Percentiles rank a stretch among this genome's conserved stretches.
These are phyloP conservation scores for Cryptosula pallasiana DNA, from an alignment of 2,888 invertebrate species.

Conservation along the genomic window DNA sequence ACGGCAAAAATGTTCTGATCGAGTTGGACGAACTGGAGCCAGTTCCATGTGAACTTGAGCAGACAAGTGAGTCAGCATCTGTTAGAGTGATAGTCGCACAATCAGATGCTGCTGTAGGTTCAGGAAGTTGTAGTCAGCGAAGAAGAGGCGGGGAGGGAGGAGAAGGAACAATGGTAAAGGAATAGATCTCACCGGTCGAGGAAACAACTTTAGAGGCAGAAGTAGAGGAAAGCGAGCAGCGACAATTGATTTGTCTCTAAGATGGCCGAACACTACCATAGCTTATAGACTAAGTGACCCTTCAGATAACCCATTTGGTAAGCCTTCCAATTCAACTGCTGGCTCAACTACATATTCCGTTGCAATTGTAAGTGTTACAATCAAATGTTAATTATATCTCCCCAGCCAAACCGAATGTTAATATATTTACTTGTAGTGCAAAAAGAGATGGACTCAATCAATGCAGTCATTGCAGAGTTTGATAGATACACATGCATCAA, in stretches of 20 bases:
- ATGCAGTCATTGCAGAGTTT: slow-evolving; percentile 2
- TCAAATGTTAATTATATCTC: too few species aligned
- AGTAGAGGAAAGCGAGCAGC: not conserved
- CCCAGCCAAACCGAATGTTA: too few species aligned
- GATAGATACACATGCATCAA: not conserved
- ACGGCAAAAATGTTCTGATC: not conserved
- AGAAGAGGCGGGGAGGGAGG: not conserved
- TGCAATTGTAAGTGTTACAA: too few species aligned
- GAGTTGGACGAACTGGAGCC: not conserved
- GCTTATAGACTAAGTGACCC: not conserved
- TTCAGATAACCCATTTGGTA: not conserved
- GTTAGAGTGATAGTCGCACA: not conserved
- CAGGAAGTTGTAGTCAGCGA: not conserved
- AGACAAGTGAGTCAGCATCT: not conserved
- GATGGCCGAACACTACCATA: not conserved
- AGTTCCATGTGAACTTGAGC: not conserved
- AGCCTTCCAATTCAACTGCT: too few species aligned
- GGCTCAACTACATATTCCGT: too few species aligned
- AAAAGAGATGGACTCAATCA: too few species aligned
- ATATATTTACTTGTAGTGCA: too few species aligned
- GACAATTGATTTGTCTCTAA: not conserved
- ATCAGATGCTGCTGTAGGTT: not conserved
- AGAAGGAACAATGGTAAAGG: too few species aligned
- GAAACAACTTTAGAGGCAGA: not conserved
- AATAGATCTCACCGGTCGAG: not conserved